Conservation (phyloP, 2,797 vertebrate genomes). For the Enoplosus armatus region DNA sequence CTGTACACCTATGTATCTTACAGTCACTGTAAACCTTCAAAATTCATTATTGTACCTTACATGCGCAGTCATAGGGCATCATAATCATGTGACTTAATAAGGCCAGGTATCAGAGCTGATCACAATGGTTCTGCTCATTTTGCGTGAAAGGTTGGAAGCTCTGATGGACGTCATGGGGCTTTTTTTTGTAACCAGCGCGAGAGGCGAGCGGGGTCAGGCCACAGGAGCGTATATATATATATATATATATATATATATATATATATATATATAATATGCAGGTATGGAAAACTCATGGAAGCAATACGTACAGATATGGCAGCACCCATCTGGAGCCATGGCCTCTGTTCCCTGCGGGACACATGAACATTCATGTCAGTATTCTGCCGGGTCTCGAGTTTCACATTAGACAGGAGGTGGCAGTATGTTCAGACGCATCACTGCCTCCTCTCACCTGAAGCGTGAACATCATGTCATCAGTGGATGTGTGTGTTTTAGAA, state of each 20-base stretch:
- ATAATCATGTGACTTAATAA: neutral
- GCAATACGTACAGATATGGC: slow-evolving; percentile 82
- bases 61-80: neutral
- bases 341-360: slow-evolving; percentile 82
- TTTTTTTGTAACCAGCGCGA: neutral
- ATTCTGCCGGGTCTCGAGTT: neutral
- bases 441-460: neutral
- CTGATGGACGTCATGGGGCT: neutral
- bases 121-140: neutral
- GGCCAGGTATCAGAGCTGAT: neutral
- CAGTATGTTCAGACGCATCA: neutral
- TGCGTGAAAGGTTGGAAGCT: neutral
- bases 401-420: neutral
- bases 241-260: too few relatives aligned
- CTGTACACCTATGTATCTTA: neutral
- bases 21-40: neutral
- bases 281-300: neutral
- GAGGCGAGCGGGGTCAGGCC: neutral
- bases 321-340: slow-evolving; percentile 84
- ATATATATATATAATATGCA: neutral
- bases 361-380: slow-evolving; percentile 23
- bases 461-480: neutral
- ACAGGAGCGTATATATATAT: neutral
- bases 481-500: neutral
- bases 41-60: neutral